phyloP scores from a whole-genome alignment of 2,888 invertebrate genomes.

The Griposia aprilina region DNA sequence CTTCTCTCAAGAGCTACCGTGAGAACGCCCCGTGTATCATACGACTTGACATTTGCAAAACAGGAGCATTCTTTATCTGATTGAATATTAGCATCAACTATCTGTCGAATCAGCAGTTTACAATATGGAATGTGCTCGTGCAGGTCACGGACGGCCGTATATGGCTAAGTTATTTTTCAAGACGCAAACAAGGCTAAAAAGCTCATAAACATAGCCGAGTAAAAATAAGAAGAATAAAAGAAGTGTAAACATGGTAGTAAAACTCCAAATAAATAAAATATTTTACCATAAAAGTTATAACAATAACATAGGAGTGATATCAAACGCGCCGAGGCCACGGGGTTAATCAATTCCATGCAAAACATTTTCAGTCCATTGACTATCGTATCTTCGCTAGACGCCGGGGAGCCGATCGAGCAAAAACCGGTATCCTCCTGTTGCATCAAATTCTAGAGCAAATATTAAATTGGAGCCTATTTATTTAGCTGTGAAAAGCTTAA shows the following conservation, averaged over 20 bases:
- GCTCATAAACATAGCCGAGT: slow-evolving; percentile 1
- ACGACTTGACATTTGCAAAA: slow-evolving; percentile 81
- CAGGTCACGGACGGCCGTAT: slow-evolving; percentile 42
- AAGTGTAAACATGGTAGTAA: slow-evolving; percentile 34
- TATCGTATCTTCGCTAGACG: slow-evolving; percentile 83
- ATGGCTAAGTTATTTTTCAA: slow-evolving; percentile 32
- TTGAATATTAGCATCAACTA: slow-evolving; percentile 72
- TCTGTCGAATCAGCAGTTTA: slow-evolving; percentile 55
- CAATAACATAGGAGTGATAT: slow-evolving; percentile 65
- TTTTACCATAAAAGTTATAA: slow-evolving; percentile 48
- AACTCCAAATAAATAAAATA: slow-evolving; percentile 31
- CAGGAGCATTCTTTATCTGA: slow-evolving; percentile 78
- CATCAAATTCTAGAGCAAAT: slow-evolving; percentile 80
- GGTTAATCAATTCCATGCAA: slow-evolving; percentile 81
- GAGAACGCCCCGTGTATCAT: slow-evolving; percentile 82
- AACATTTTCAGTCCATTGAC: slow-evolving; percentile 83
- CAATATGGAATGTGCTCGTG: slow-evolving; percentile 44
- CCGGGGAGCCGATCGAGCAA: slow-evolving; percentile 82
- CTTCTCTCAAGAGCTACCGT: slow-evolving; percentile 86
- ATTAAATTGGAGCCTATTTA: slow-evolving; percentile 60
- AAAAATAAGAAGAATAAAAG: neutral
- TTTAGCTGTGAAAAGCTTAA: slow-evolving; percentile 17
- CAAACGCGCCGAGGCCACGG: slow-evolving; percentile 69
- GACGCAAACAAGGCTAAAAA: slow-evolving; percentile 20
- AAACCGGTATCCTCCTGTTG: slow-evolving; percentile 85